A percentile compares a stretch with the other conserved stretches of the same genome.
phyloP scores from a whole-genome alignment of 2,888 invertebrate genomes.

The Cryptus armator region DNA sequence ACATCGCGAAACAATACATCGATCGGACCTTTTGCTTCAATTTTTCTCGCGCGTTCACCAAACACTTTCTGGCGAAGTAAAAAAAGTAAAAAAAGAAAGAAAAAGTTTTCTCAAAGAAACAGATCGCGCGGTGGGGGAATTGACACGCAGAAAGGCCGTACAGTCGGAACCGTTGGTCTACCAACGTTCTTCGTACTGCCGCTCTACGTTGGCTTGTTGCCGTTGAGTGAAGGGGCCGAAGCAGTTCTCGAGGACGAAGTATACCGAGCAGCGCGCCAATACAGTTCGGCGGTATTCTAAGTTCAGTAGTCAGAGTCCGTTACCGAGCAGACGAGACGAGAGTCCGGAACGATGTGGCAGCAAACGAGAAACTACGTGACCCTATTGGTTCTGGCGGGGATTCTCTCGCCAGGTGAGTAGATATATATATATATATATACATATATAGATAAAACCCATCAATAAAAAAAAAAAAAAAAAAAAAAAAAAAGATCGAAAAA shows the following conservation, averaged over 20 bases:
- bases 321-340: conserved; percentile 75
- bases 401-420: conserved; percentile 80
- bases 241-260: conserved; percentile 69
- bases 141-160: conserved; percentile 42
- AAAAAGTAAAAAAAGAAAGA: conserved; percentile 9
- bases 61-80: not conserved
- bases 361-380: conserved; percentile 68
- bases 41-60: no score
- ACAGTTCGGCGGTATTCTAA: conserved; percentile 73
- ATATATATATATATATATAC: conserved; percentile 23
- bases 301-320: conserved; percentile 83
- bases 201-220: conserved; percentile 39
- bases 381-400: conserved; percentile 79
- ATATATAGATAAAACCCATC: not conserved
- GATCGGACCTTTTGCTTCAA: no score
- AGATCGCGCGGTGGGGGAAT: conserved; percentile 52
- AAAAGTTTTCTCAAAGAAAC: conserved; percentile 41
- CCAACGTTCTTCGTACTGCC: conserved; percentile 23
- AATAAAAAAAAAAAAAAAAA: not conserved
- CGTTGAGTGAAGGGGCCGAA: conserved; percentile 72
- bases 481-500: not conserved
- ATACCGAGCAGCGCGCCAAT: conserved; percentile 56
- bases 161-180: conserved; percentile 26
- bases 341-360: conserved; percentile 63
- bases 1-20: no score